These are phyloP conservation scores for Pollenia amentaria DNA, from an alignment of 2,888 invertebrate genomes.

Conservation along the genomic window DNA sequence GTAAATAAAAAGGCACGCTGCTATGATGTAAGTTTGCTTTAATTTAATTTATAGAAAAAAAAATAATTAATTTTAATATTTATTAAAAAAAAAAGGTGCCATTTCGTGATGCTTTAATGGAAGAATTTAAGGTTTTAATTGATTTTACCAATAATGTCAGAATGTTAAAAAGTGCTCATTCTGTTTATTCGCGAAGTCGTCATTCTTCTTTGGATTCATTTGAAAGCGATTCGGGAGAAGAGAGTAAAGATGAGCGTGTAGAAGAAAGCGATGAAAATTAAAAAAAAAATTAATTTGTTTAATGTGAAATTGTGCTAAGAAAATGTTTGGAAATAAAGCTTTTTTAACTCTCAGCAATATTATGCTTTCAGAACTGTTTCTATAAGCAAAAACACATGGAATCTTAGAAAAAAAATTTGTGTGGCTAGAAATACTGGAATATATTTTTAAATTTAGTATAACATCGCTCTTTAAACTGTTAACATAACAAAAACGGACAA, in stretches of 20 bases:
- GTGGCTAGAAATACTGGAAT: constrained; percentile 52
- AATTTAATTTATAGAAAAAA: constrained; percentile 4
- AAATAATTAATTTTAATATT: not conserved
- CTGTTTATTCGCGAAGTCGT: constrained; percentile 82
- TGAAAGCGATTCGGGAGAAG: constrained; percentile 80
- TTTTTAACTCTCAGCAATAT: constrained; percentile 16
- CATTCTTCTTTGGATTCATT: constrained; percentile 83
- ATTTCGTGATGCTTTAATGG: constrained; percentile 88
- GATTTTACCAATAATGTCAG: constrained; percentile 90
- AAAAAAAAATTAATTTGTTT: not conserved
- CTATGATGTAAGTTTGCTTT: constrained; percentile 79
- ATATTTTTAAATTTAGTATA: constrained; percentile 32
- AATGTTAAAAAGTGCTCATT: constrained; percentile 86
- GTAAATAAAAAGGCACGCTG: constrained; percentile 80
- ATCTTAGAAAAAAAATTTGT: not conserved
- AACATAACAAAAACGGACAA: constrained; percentile 6
- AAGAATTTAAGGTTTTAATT: constrained; percentile 89
- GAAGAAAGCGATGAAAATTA: constrained; percentile 52
- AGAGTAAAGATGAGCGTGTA: constrained; percentile 41
- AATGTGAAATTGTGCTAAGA: not conserved
- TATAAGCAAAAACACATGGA: not conserved
- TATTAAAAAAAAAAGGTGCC: constrained; percentile 85
- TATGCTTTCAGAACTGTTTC: constrained; percentile 35
- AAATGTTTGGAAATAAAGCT: constrained; percentile 26
- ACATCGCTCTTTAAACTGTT: constrained; percentile 31